phyloP scores from a whole-genome alignment of 2,113 vertebrate species.

The Pan paniscus region DNA sequence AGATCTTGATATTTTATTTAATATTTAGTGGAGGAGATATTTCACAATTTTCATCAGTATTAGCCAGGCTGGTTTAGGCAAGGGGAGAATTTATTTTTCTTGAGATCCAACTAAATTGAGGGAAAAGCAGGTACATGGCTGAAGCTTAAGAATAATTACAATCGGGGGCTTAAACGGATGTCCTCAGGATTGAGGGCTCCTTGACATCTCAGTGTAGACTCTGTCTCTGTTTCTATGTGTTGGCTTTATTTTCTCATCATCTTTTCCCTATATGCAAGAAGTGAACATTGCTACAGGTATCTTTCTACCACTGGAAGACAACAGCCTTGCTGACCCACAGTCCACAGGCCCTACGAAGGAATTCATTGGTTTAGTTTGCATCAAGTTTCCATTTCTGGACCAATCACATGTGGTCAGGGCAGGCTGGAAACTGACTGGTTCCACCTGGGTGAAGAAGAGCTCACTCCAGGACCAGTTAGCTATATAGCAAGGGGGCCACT shows the following conservation, averaged over 20 bases:
- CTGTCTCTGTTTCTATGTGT: neutral
- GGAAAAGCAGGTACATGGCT: neutral
- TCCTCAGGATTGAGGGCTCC: neutral
- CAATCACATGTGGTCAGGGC: neutral
- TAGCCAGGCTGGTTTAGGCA: neutral
- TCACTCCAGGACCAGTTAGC: neutral
- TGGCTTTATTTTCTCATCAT: neutral
- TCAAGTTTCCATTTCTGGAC: neutral
- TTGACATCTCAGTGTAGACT: neutral
- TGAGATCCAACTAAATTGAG: neutral
- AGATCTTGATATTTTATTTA: neutral
- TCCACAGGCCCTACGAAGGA: neutral
- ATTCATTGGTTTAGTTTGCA: neutral
- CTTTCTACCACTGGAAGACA: neutral
- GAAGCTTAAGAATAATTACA: neutral
- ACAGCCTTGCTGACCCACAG: neutral
- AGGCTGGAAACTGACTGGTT: neutral
- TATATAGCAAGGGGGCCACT: neutral
- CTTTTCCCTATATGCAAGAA: neutral
- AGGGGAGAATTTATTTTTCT: constrained; percentile 22
- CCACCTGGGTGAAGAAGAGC: neutral
- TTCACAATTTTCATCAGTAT: neutral
- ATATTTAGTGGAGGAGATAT: neutral
- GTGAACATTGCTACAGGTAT: neutral
- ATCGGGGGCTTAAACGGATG: neutral